A percentile compares a stretch with the other conserved stretches of the same genome.
phyloP scores from a whole-genome alignment of 2,797 vertebrate species.

The Acrossocheilus wenchowensis region DNA sequence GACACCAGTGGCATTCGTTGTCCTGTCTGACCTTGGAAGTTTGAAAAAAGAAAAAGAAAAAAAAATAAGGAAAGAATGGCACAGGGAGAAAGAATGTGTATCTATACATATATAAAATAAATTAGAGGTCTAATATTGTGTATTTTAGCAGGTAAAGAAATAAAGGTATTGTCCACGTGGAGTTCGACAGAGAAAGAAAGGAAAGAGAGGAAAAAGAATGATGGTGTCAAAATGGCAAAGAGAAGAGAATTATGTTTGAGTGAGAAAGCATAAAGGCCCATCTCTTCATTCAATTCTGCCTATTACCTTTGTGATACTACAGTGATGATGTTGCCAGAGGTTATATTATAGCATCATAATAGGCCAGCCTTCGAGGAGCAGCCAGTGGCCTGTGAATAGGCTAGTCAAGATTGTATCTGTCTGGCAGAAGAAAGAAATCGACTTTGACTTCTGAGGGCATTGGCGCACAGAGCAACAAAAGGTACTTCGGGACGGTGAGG shows the following conservation, averaged over 20 bases:
- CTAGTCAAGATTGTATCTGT: slow-evolving; percentile 77
- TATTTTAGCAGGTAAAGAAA: slow-evolving; percentile 74
- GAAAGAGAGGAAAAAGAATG: slow-evolving; percentile 62
- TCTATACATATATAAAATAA: slow-evolving; percentile 69
- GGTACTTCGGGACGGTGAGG: slow-evolving; percentile 59
- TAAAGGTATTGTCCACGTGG: slow-evolving; percentile 77
- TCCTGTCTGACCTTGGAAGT: slow-evolving; percentile 99
- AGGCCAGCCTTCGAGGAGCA: slow-evolving; percentile 67
- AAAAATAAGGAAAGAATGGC: slow-evolving; percentile 55
- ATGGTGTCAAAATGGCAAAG: slow-evolving; percentile 77
- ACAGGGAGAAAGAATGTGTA: background rate
- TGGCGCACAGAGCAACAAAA: slow-evolving; percentile 65
- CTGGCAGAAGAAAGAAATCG: slow-evolving; percentile 74
- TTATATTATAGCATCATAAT: slow-evolving; percentile 70
- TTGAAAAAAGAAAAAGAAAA: slow-evolving; percentile 61
- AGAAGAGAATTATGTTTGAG: slow-evolving; percentile 78
- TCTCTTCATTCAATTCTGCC: slow-evolving; percentile 71
- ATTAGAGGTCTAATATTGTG: slow-evolving; percentile 79
- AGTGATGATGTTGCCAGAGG: slow-evolving; percentile 76
- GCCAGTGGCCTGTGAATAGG: slow-evolving; percentile 65
- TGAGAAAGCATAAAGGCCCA: slow-evolving; percentile 75
- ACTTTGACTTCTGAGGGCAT: slow-evolving; percentile 75
- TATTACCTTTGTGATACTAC: slow-evolving; percentile 78
- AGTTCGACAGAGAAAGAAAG: slow-evolving; percentile 60
- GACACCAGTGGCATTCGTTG: slow-evolving; percentile 97